Percentiles rank a stretch among this genome's conserved stretches.
These are phyloP conservation scores for Erythrolamprus reginae DNA, from an alignment of 2,113 vertebrate species.

Conservation along the genomic window DNA sequence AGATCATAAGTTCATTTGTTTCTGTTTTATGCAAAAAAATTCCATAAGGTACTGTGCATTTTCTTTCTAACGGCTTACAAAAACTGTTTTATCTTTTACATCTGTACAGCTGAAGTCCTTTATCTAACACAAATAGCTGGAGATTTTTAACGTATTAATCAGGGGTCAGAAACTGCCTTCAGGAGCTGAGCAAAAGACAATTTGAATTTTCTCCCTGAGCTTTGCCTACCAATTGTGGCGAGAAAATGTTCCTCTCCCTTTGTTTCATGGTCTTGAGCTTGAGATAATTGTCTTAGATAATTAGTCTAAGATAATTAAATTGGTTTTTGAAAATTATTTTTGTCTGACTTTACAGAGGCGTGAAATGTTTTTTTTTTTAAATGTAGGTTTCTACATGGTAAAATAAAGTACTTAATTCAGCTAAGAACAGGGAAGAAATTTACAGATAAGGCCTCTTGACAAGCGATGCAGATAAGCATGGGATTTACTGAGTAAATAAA, in stretches of 20 bases:
- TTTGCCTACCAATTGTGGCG: not conserved
- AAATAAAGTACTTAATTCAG: not conserved
- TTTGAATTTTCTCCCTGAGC: not conserved
- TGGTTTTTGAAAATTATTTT: not conserved
- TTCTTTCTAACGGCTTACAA: not conserved
- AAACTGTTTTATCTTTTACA: not conserved
- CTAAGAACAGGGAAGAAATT: not conserved
- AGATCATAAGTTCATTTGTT: not conserved
- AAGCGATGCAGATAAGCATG: not conserved
- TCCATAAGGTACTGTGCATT: not conserved
- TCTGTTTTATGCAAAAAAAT: not conserved
- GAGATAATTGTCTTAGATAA: not conserved
- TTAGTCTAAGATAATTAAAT: not conserved
- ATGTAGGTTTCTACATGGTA: not conserved
- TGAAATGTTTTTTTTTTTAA: not conserved
- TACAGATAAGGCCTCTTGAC: not conserved
- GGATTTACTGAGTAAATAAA: not conserved
- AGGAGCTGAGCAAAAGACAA: not conserved
- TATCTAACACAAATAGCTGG: constrained; percentile 7
- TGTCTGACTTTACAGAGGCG: not conserved
- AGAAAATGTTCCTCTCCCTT: not conserved
- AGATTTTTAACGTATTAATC: not conserved
- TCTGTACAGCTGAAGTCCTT: not conserved
- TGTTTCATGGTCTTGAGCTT: not conserved
- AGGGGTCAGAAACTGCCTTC: not conserved